Percentiles rank a stretch among this genome's conserved stretches.
These are phyloP conservation scores for Ferdinandea cuprea DNA, from an alignment of 2,888 invertebrate genomes.

Conservation along the genomic window DNA sequence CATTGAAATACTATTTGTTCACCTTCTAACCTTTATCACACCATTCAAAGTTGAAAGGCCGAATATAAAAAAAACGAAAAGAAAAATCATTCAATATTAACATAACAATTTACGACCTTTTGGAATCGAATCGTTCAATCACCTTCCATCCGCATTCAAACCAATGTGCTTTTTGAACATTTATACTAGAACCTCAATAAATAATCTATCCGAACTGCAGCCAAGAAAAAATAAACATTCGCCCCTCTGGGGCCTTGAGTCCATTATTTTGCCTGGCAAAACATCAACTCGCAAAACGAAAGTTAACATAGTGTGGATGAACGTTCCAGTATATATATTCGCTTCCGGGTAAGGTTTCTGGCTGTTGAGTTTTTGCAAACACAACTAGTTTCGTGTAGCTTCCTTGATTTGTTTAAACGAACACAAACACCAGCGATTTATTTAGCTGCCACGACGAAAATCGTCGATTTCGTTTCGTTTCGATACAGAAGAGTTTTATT, in stretches of 20 bases:
- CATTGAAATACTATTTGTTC: no score
- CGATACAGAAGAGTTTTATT: background rate
- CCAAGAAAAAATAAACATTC: background rate
- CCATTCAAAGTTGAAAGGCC: no score
- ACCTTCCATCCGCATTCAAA: no score
- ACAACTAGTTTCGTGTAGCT: background rate
- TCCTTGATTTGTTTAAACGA: background rate
- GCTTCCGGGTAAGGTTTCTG: background rate
- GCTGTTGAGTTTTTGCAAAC: background rate
- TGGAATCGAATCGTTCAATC: no score
- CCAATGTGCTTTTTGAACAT: no score
- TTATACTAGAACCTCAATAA: background rate
- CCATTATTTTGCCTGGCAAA: background rate
- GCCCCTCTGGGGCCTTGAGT: background rate
- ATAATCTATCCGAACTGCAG: background rate
- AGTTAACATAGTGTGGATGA: background rate
- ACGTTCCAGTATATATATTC: background rate
- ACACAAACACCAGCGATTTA: background rate
- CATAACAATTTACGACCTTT: no score
- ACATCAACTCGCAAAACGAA: background rate
- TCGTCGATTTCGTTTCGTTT: background rate
- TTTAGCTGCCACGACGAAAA: background rate
- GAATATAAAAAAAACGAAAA: no score
- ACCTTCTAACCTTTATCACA: no score
- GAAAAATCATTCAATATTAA: no score